These are phyloP conservation scores for Drosophila demipolita DNA, from an alignment of 2,888 invertebrate genomes.

Conservation along the genomic window DNA sequence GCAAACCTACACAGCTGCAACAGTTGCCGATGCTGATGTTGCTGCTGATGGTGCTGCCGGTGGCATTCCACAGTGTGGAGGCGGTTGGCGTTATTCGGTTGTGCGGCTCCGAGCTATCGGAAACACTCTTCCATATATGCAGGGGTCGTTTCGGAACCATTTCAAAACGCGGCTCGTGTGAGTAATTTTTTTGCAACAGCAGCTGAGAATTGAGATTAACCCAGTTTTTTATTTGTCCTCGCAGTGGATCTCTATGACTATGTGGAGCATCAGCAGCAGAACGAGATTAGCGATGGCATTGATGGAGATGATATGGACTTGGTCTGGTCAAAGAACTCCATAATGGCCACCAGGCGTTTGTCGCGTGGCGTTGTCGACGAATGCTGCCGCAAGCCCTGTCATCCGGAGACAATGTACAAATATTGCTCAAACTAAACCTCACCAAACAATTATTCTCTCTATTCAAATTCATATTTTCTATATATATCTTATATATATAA, in stretches of 20 bases:
- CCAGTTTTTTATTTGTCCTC: slow-evolving; percentile 24
- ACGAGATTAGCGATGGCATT: slow-evolving; percentile 13
- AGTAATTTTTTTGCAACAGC: slow-evolving; percentile 30
- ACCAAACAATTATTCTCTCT: background rate
- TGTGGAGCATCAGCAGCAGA: slow-evolving; percentile 52
- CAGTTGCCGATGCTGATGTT: slow-evolving; percentile 17
- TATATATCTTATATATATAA: background rate
- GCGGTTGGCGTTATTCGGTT: slow-evolving; percentile 1
- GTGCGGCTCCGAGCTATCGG: slow-evolving; percentile 42
- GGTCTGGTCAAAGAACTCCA: slow-evolving; percentile 4
- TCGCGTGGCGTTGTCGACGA: slow-evolving; percentile 60
- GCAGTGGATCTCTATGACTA: slow-evolving; percentile 59
- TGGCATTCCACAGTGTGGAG: slow-evolving; percentile 18
- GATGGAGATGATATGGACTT: background rate
- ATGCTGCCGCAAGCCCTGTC: slow-evolving; percentile 53
- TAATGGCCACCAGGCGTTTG: slow-evolving; percentile 41
- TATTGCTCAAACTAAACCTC: slow-evolving; percentile 40
- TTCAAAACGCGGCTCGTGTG: slow-evolving; percentile 45
- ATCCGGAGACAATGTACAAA: background rate
- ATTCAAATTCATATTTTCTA: slow-evolving; percentile 2
- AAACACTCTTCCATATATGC: slow-evolving; percentile 32
- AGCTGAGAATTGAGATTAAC: slow-evolving; percentile 7
- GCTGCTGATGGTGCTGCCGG: slow-evolving; percentile 39
- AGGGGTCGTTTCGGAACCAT: slow-evolving; percentile 26
- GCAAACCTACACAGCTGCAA: slow-evolving; percentile 30